Evolutionary conservation across 2,888 invertebrate genomes (phyloP).

Genomic region (Lycophotia porphyrea): DNA sequence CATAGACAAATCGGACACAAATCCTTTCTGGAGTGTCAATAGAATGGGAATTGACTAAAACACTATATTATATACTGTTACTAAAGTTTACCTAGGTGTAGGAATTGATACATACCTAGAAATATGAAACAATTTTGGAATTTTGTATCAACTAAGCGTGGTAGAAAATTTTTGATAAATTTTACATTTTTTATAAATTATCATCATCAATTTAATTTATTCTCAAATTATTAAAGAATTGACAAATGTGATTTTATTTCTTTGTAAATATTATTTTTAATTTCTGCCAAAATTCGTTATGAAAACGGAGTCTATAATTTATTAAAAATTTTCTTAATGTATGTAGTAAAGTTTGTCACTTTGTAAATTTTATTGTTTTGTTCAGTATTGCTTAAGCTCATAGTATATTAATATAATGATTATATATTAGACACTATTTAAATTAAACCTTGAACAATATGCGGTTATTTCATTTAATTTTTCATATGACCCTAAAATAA

Average conservation of each 20-base stretch:
- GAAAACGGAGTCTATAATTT: slow-evolving; percentile 65
- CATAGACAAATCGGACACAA: slow-evolving; percentile 51
- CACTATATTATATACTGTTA: slow-evolving; percentile 60
- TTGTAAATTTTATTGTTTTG: slow-evolving; percentile 89
- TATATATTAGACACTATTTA: slow-evolving; percentile 84
- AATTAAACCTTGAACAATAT: slow-evolving; percentile 77
- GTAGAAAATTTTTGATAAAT: slow-evolving; percentile 81
- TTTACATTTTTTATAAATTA: slow-evolving; percentile 71
- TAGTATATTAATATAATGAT: slow-evolving; percentile 85
- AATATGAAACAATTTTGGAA: slow-evolving; percentile 67
- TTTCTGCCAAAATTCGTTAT: slow-evolving; percentile 81
- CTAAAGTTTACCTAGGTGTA: slow-evolving; percentile 69
- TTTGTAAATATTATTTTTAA: slow-evolving; percentile 85
- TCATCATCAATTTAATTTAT: slow-evolving; percentile 68
- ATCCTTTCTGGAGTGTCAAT: slow-evolving; percentile 49
- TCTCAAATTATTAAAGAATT: slow-evolving; percentile 58
- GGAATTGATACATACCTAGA: slow-evolving; percentile 75
- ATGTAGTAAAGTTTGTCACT: slow-evolving; percentile 79
- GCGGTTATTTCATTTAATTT: slow-evolving; percentile 39
- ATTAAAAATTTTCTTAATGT: slow-evolving; percentile 76
- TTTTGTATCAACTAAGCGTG: slow-evolving; percentile 70
- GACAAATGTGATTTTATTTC: slow-evolving; percentile 65
- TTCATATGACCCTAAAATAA: background rate
- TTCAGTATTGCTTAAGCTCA: slow-evolving; percentile 89
- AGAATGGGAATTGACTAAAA: slow-evolving; percentile 64